Percentiles rank a stretch among this genome's conserved stretches.
These are phyloP conservation scores for Onychorhynchus coronatus DNA, from an alignment of 2,113 vertebrate genomes.

Conservation along the genomic window DNA sequence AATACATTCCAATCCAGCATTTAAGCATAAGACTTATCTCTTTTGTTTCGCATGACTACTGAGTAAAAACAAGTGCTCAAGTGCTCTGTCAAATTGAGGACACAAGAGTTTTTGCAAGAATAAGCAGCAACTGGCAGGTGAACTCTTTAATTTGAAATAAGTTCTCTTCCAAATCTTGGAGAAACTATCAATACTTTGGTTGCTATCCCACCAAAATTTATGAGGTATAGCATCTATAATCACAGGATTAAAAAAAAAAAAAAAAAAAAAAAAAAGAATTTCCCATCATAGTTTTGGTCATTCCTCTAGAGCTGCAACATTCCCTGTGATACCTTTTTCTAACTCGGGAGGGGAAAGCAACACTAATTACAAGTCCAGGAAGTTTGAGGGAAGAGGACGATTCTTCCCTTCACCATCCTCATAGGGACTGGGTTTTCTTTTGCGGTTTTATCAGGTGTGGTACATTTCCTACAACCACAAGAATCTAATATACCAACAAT, in stretches of 20 bases:
- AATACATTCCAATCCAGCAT: neutral
- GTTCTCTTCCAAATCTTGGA: neutral
- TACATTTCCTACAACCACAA: neutral
- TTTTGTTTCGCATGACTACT: constrained; percentile 6
- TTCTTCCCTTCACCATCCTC: neutral
- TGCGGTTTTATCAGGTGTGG: neutral
- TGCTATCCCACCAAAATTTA: neutral
- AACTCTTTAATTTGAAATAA: neutral
- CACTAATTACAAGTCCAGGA: neutral
- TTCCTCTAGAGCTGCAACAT: neutral
- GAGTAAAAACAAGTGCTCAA: neutral
- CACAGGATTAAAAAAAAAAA: neutral
- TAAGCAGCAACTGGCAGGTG: neutral
- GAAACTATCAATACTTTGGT: neutral
- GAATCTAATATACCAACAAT: neutral
- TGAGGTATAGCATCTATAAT: neutral
- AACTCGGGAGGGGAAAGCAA: neutral
- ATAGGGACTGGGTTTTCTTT: neutral
- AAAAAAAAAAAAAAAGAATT: neutral
- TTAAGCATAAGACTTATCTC: neutral
- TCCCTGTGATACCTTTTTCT: neutral
- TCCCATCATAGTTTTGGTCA: neutral
- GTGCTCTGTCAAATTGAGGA: neutral
- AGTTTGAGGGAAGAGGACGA: neutral
- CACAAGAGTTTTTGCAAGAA: neutral